Evolutionary conservation across 2,797 vertebrate species (phyloP), one percentile per base, ranked within the genome.

Genomic region (Mastacembelus armatus): DNA sequence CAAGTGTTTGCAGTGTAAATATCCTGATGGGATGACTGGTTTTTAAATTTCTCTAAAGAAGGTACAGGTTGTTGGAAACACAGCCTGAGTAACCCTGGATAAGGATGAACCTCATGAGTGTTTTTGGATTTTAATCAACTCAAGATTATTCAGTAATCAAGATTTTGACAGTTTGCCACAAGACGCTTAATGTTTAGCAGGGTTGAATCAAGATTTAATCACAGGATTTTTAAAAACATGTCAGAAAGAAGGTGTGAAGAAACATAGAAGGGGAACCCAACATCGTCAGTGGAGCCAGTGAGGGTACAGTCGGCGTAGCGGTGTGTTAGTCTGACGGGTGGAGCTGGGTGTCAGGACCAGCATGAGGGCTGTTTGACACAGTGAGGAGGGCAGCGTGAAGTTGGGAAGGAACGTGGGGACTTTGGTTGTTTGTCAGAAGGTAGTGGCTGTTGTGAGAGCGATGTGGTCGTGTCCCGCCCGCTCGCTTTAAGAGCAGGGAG

Each of bases 401-500:
- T 71, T 81, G 65, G 45, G 73, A 85, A 75, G 63, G 66, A 80
- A 68, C 50, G 60, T 40, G 63, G 57, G 71, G 72, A 68, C 64
- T 80, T 60, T 83, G 87, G 81, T 88, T 91, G 90, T 86, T 83
- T 93, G 92, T 92, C 80, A 85, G 88, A 77, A 88, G 88, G 87
- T 88, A 63, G 76, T 74, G 83, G 81, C 79, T 90, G 87, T 92
- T 90, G 88, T 88, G 80, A 77, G 87, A 90, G 86, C 69, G 52
- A 79, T 92, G 88, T 36, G 83, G 90, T 85, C 55, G 65, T 87
- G 88, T 90, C 91, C 90, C 80, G 85, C 92, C 89, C 83, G 76
- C 88, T 86, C 71, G 71, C 89, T 93, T 92, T 92, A 93, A 92
- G 79, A 91, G 89, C 90, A 92, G 94, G 94, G 92, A 92, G 92